These are phyloP conservation scores for Andrena chrysosceles DNA, from an alignment of 2,888 invertebrate genomes.

Conservation along the genomic window DNA sequence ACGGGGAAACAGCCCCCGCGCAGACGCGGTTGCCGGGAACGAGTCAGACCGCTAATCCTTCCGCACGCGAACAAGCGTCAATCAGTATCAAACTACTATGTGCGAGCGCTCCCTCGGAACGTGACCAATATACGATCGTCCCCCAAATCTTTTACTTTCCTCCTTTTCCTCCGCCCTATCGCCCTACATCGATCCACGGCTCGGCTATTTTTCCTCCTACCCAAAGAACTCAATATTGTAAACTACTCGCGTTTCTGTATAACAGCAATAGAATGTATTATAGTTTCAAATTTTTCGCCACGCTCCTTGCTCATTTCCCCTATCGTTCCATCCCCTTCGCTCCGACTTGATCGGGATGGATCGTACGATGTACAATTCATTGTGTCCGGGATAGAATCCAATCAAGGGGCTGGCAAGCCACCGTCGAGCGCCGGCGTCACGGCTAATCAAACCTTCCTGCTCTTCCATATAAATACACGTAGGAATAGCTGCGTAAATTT, in stretches of 20 bases:
- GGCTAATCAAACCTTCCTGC: conserved; percentile 65
- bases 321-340: conserved; percentile 4
- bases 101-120: conserved; percentile 56
- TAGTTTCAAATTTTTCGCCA: conserved; percentile 41
- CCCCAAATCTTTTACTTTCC: conserved; percentile 25
- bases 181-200: not conserved
- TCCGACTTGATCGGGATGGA: conserved; percentile 54
- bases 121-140: conserved; percentile 55
- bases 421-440: conserved; percentile 67
- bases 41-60: conserved; percentile 67
- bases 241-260: not conserved
- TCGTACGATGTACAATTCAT: conserved; percentile 64
- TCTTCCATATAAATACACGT: conserved; percentile 59
- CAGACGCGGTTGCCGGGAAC: conserved; percentile 42
- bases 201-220: not conserved
- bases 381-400: conserved; percentile 71
- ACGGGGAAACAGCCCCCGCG: conserved; percentile 3
- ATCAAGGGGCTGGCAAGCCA: conserved; percentile 69
- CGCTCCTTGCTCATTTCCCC: conserved; percentile 28
- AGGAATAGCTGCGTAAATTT: conserved; percentile 45
- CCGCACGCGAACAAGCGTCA: conserved; percentile 81
- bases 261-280: conserved; percentile 26
- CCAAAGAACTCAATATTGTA: not conserved
- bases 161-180: conserved; percentile 4
- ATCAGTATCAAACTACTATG: conserved; percentile 75